Base-by-base conservation (phyloP, 2,888 invertebrate species). In the Camptogramma bilineatum region DNA sequence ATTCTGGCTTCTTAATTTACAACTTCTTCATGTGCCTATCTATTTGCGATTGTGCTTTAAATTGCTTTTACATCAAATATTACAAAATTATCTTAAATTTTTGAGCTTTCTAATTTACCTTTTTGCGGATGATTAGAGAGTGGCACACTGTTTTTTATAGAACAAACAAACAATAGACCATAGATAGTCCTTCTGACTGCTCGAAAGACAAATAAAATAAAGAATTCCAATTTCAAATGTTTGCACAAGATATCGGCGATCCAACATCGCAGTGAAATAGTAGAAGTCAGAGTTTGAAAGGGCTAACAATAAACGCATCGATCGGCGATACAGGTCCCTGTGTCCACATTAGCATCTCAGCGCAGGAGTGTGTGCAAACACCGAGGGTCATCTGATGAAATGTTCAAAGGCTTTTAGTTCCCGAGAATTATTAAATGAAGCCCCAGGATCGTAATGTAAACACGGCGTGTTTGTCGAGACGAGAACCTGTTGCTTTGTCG, bases 391-490 rank as follows among this genome's bases (percentile, higher is more conserved):
- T 91, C 92, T 91, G 91, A 93, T 93, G 92, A 92, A 91, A 93
- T 93, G 92, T 93, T 92, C 92, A 91, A 93, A 93, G 92, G 90
- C 93, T 93, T 93, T 93, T 93, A 93, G 92, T 92, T 93, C 93
- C 93, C 91, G 92, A 92, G 92, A 91, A 93, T 92, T 92, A 93
- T 93, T 93, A 91, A 93, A 92, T 91, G 91, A 91, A 90, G 88
- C 86, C 86, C 88, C 92, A 92, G 93, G 93, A 92, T 91, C 87
- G 88, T 91, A 91, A 90, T 92, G 90, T 86, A 93, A 92, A 93
- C 92, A 93, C 76, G 71, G 80, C 71, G 76, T 93, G 88, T 92
- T 93, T 91, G 91, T 79, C 77, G 84, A 90, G 86, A 78, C 85
- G 79, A 88, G 90, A 92, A 91, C 92, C 91, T 91, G 92, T 92